A percentile compares a stretch with the other conserved stretches of the same genome.
Evolutionary conservation across 2,113 vertebrate genomes (phyloP).

Genomic region (Picathartes gymnocephalus): DNA sequence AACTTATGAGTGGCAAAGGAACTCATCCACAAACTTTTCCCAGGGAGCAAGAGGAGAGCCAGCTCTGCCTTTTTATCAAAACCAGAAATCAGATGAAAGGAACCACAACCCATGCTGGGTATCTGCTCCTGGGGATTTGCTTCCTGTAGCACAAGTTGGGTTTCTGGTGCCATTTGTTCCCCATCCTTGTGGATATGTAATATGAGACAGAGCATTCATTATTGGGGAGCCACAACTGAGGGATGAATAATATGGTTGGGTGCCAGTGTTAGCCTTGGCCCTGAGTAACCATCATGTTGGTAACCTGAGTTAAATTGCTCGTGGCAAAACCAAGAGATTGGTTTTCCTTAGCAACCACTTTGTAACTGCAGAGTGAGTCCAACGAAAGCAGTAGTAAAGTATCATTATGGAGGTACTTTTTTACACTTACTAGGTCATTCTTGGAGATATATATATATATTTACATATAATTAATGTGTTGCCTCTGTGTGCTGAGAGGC

Average conservation of each 20-base stretch:
- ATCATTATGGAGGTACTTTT: constrained; percentile 57
- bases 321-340: constrained; percentile 43
- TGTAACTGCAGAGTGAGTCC: constrained; percentile 57
- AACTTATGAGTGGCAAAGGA: background rate
- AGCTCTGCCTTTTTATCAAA: background rate
- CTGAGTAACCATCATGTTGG: background rate
- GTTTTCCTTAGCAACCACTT: constrained; percentile 65
- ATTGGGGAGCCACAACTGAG: constrained; percentile 37
- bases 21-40: background rate
- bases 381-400: constrained; percentile 55
- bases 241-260: constrained; percentile 9
- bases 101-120: accelerated
- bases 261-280: constrained; percentile 38
- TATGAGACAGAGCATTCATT: background rate
- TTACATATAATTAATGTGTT: constrained; percentile 29
- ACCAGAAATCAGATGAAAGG: background rate
- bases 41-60: background rate
- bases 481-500: background rate
- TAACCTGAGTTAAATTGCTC: constrained; percentile 55
- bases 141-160: background rate
- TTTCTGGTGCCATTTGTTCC: background rate
- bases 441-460: background rate
- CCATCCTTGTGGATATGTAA: background rate
- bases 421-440: constrained; percentile 63
- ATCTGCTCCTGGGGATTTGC: background rate